Evolutionary conservation across 2,113 vertebrate genomes (phyloP), one percentile per base, ranked within the genome.

Genomic region (Oreochromis niloticus): DNA sequence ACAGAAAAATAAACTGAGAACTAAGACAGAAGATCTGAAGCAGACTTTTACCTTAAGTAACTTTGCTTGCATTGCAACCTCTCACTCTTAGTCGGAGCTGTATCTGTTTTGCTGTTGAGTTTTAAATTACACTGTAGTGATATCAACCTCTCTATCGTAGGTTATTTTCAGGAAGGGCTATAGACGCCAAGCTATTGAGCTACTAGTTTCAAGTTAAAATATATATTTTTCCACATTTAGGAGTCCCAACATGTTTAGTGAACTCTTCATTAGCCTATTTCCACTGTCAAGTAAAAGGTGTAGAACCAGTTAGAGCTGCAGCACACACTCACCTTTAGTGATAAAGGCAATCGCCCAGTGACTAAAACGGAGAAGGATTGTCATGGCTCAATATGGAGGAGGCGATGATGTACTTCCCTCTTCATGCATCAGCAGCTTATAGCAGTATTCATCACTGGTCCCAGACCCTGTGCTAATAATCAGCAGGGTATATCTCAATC

Each of bases 391-490:
- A 90, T 93, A 90, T 82, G 80, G 90, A 92, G 85, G 87, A 92
- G 90, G 85, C 87, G 87, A 94, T 94, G 92, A 95, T 95, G 86
- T 91, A 93, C 91, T 91, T 92, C 54, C 90, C 89, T 95, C 91
- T 95, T 92, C 91, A 93, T 95, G 94, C 94, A 93, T 96, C 94
- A 93, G 90, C 93, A 93, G 85, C 90, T 95, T 94, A 95, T 92
- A 88, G 88, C 89, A 81, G 92, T 92, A 93, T 95, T 94, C 92
- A 95, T 95, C 95, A 94, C 66, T 32, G 85, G 87, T 81, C 82
- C 91, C 78, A 82, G 88, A 86, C 84, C 85, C 91, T 87, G 85
- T 87, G 83, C 91, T 94, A 91, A 92, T 93, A 92, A 94, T 94
- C 92, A 89, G 79, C 87, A 83, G 91, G 91, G 89, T 93, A 94